phyloP scores from a whole-genome alignment of 1,140 invertebrate genomes.

The Anagrus nilaparvatae region DNA sequence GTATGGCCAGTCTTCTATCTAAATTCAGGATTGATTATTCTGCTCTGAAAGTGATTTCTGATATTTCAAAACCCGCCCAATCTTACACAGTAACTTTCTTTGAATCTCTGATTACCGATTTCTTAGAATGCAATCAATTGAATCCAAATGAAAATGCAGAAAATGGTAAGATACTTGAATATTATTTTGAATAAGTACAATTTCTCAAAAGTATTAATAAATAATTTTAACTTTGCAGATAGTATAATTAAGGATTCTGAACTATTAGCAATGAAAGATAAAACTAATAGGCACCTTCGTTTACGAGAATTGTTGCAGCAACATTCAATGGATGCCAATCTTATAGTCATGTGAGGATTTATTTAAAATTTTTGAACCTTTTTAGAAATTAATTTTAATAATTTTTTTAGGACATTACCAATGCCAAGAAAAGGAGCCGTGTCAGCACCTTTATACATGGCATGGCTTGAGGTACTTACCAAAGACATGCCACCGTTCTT shows the following conservation, averaged over 20 bases:
- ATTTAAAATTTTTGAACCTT: neutral
- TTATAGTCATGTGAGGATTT: constrained; percentile 77
- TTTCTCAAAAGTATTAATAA: neutral
- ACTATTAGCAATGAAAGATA: constrained; percentile 73
- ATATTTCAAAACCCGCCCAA: constrained; percentile 65
- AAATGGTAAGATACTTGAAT: constrained; percentile 15
- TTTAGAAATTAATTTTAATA: neutral
- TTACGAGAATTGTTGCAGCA: constrained; percentile 77
- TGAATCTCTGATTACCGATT: constrained; percentile 62
- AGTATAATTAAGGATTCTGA: constrained; percentile 68
- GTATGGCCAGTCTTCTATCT: constrained; percentile 87
- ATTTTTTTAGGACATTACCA: constrained; percentile 64
- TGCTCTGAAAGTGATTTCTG: constrained; percentile 80
- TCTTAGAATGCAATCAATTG: constrained; percentile 41
- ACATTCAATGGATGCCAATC: constrained; percentile 72
- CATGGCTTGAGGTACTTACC: constrained; percentile 89
- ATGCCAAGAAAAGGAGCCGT: constrained; percentile 85
- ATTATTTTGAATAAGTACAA: too few relatives aligned
- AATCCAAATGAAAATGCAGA: too few relatives aligned
- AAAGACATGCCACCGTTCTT: constrained; percentile 81
- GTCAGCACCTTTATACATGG: constrained; percentile 82
- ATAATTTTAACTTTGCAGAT: constrained; percentile 37
- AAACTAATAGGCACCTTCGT: constrained; percentile 83
- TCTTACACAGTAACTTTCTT: constrained; percentile 70
- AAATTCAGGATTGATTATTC: constrained; percentile 97